Base-by-base conservation (phyloP, 1,140 invertebrate genomes). In the Drosophila miranda region DNA sequence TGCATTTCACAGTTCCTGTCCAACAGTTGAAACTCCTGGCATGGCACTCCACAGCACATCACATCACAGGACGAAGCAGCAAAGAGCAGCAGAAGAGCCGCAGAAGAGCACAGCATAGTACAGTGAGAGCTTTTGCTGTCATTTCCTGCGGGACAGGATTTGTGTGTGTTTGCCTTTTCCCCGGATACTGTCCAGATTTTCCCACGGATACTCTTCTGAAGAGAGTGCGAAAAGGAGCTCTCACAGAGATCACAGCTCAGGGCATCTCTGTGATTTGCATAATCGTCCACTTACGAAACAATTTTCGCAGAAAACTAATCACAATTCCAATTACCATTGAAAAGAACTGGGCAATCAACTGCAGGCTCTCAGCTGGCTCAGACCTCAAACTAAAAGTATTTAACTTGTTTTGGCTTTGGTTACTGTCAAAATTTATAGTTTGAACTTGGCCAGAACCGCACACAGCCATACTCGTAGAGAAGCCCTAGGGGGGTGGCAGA, bases 381-480 rank as follows among this genome's bases (percentile, higher is more conserved):
- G 34, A 38, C 11, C 34, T 38, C 45, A n/a, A 51, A 50, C 13
- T 61, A 23, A 28, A 73, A 62, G 58, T 56, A 48, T 70, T 70
- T 69, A 70, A 52, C 61, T 66, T 66, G 54, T 48, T 54, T 68
- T 75, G 73, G 42, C 54, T 45, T 38, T 30, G 26, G 51, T 56
- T 68, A 50, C 61, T 56, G 64, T 43, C 43, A 16, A 26, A 76
- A 83, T 79, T 72, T 74, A 81, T 81, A 68, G 60, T 74, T 68
- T 58, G 46, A 77, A 55, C 75, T 78, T 73, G 61, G 53, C 43
- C 51, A 44, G 45, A 11, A 16, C 30, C 14, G 14, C 19, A 41
- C 8, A 23, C 6, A 38, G 11, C 11, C 34, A 13, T 9, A 38
- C 30, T 42, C 44, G 70, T 16, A 23, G 38, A 16, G 38, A 26